Evolutionary conservation across 2,797 vertebrate genomes (phyloP).

Genomic region (Catostomus latipinnis): DNA sequence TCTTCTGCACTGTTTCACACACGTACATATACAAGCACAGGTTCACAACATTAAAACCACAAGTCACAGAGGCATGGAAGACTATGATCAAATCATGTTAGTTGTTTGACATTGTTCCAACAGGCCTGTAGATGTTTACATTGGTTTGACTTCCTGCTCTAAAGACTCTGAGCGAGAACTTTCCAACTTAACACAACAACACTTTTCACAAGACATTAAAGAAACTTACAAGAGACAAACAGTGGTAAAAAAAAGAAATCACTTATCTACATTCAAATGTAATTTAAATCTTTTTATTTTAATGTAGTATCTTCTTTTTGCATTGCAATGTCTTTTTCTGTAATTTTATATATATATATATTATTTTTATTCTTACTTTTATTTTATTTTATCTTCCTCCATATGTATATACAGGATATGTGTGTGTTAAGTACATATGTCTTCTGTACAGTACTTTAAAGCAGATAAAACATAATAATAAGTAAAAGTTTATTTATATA

Average conservation of each 20-base stretch:
- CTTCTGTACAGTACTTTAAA: too few species aligned
- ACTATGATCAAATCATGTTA: slow-evolving; percentile 2
- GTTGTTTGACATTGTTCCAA: slow-evolving; percentile 21
- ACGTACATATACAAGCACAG: background rate
- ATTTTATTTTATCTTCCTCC: too few species aligned
- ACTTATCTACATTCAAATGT: background rate
- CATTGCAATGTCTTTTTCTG: too few species aligned
- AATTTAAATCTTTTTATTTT: too few species aligned
- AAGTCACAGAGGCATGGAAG: background rate
- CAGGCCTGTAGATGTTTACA: background rate
- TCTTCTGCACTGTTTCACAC: slow-evolving; percentile 26
- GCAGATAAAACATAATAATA: too few species aligned
- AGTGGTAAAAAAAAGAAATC: background rate
- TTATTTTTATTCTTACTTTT: too few species aligned
- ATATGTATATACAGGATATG: too few species aligned
- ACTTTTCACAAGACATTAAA: background rate
- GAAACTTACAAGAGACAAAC: background rate
- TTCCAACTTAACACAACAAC: slow-evolving; percentile 8
- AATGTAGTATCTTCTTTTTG: too few species aligned
- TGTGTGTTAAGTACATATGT: too few species aligned
- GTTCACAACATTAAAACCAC: slow-evolving; percentile 2
- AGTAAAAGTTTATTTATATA: too few species aligned
- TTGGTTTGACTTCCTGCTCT: slow-evolving; percentile 27
- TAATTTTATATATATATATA: too few species aligned
- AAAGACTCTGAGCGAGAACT: slow-evolving; percentile 17